Percentiles rank a stretch among this genome's conserved stretches.
Evolutionary conservation across 2,113 vertebrate species (phyloP).

Genomic region (Austrofundulus limnaeus): DNA sequence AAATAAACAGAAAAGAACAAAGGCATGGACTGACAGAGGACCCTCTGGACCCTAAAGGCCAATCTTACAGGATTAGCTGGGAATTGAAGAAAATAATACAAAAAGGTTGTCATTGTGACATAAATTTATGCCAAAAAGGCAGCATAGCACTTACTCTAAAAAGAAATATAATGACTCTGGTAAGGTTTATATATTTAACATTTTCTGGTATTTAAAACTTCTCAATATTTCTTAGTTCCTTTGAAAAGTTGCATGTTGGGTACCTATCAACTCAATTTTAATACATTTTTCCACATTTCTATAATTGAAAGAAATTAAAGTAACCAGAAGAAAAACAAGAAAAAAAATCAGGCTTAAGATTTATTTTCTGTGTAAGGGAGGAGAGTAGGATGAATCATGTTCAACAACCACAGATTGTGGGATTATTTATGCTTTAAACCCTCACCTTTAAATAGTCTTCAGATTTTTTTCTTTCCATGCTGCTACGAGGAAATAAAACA

Average conservation of each 20-base stretch:
- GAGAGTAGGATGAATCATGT: constrained; percentile 2
- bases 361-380: background rate
- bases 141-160: no score
- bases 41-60: constrained; percentile 50
- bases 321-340: constrained; percentile 9
- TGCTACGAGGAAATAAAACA: constrained; percentile 1
- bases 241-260: no score
- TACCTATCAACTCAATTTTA: no score
- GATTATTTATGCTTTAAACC: background rate
- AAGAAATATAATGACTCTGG: no score
- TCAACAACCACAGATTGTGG: background rate
- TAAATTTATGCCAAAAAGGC: background rate
- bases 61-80: constrained; percentile 7
- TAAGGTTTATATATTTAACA: no score
- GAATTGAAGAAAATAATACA: constrained; percentile 8
- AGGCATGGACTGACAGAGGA: constrained; percentile 61
- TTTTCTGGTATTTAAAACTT: no score
- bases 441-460: constrained; percentile 3
- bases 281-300: background rate
- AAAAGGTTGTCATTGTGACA: constrained; percentile 1
- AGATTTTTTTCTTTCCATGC: background rate
- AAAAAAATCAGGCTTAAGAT: background rate
- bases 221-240: no score
- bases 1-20: constrained; percentile 65
- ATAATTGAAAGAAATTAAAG: background rate